Evolutionary conservation across 2,797 vertebrate species (phyloP), one percentile per base, ranked within the genome.

Genomic region (Acanthurus lineatus): DNA sequence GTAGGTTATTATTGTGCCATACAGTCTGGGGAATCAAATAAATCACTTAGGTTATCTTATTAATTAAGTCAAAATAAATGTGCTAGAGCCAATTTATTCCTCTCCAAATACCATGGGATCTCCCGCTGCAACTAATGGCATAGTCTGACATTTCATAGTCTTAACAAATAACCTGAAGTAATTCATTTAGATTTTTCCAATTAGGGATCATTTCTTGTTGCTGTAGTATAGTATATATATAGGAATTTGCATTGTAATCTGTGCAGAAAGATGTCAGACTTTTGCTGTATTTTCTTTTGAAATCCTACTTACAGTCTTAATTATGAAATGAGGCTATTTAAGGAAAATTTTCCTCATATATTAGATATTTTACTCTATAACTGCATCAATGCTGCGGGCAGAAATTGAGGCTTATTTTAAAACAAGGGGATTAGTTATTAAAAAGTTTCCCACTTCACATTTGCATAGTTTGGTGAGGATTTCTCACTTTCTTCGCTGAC

Each of bases 11-110:
- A 95, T 92, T 91, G 85, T 88, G 89, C 87, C 83, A 81, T 93
- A 91, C 86, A 93, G 91, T 92, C 93, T 91, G 62, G 92, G 92
- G 91, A 95, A 95, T 96, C 91, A 95, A 93, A 95, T 93, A 93
- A 95, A 94, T 95, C 92, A 91, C 92, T 94, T 92, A 92, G 92
- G 92, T 94, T 94, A 95, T 95, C 91, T 90, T 94, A 94, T 95
- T 95, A 96, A 95, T 96, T 95, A 96, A 95, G 92, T 95, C 91
- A 93, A 93, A 95, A 95, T 95, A 94, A 96, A 92, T 91, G 89
- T 91, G 90, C 88, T 81, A 51, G 84, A 92, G 90, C 88, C 95
- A 94, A 94, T 93, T 91, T 95, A 94, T 94, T 95, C 92, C 91
- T 62, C 63, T 91, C 90, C 84, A 94, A 95, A 94, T 92, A 94